Evolutionary conservation across 2,888 invertebrate species (phyloP).

Genomic region (Amiota communis): DNA sequence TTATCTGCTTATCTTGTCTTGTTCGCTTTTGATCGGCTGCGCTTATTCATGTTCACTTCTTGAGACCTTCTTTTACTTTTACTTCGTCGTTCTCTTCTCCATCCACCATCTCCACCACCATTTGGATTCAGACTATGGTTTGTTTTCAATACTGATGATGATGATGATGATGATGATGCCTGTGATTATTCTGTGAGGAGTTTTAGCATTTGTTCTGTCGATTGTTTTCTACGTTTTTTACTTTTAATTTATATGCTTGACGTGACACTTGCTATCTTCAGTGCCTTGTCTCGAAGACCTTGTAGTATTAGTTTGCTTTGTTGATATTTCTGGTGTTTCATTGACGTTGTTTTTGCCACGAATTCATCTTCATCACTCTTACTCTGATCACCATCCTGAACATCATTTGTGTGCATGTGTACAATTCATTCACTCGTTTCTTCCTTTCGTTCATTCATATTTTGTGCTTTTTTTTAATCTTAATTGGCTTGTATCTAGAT

Average conservation of each 20-base stretch:
- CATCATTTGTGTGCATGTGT: not conserved
- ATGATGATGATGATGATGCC: too few species aligned
- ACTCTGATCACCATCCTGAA: not conserved
- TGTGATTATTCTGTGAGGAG: slow-evolving; percentile 27
- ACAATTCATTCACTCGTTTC: too few species aligned
- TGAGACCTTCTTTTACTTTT: slow-evolving; percentile 46
- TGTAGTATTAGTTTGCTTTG: slow-evolving; percentile 17
- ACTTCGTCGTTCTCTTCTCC: slow-evolving; percentile 20
- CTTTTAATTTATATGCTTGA: slow-evolving; percentile 65
- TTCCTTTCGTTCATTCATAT: too few species aligned
- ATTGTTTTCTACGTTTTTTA: slow-evolving; percentile 37
- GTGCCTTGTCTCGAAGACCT: slow-evolving; percentile 32
- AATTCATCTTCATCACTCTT: slow-evolving; percentile 40
- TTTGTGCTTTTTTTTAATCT: too few species aligned
- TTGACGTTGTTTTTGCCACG: slow-evolving; percentile 17
- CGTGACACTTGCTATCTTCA: slow-evolving; percentile 69
- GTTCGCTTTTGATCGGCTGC: slow-evolving; percentile 65
- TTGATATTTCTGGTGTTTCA: slow-evolving; percentile 28
- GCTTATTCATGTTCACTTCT: slow-evolving; percentile 65
- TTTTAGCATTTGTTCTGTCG: slow-evolving; percentile 40
- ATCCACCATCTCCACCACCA: too few species aligned
- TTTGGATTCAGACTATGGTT: too few species aligned
- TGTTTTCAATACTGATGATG: too few species aligned
- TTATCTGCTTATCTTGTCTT: slow-evolving; percentile 69
- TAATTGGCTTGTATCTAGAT: too few species aligned